Conservation (phyloP, 2,888 invertebrate species). For the Campaea margaritaria region DNA sequence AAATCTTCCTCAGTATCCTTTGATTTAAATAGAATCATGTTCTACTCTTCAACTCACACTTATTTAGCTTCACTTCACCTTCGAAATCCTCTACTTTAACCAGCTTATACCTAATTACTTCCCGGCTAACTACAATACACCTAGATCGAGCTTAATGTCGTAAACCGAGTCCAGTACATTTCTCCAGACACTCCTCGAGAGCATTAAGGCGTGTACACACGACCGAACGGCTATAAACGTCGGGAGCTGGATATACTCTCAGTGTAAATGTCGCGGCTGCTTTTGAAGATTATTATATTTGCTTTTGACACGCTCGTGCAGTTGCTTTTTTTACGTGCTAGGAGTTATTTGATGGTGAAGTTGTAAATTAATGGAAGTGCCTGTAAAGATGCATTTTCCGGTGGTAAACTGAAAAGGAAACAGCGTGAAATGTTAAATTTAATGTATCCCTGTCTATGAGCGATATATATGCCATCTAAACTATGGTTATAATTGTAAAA, state of each 20-base stretch:
- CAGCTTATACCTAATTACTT: conserved; percentile 13
- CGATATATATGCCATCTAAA: too few relatives aligned
- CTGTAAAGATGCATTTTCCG: not conserved
- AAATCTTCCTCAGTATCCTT: too few relatives aligned
- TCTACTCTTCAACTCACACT: too few relatives aligned
- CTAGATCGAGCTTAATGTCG: conserved; percentile 18
- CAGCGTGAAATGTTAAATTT: not conserved
- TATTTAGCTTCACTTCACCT: not conserved
- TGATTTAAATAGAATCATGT: too few relatives aligned
- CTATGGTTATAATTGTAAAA: too few relatives aligned
- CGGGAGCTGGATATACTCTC: conserved; percentile 23
- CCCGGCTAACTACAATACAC: conserved; percentile 7
- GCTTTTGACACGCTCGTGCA: conserved; percentile 15
- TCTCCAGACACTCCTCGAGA: conserved; percentile 17
- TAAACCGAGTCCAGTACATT: conserved; percentile 19
- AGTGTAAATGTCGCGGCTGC: conserved; percentile 24
- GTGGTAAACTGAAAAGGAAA: not conserved
- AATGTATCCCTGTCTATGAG: not conserved
- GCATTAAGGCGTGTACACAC: conserved; percentile 19
- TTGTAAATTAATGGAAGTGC: not conserved
- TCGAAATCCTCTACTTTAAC: not conserved
- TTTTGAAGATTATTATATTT: conserved; percentile 31
- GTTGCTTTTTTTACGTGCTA: not conserved
- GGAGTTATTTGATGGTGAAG: not conserved
- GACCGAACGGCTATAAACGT: conserved; percentile 27